Evolutionary conservation across 2,113 vertebrate genomes (phyloP).

Genomic region (Lepus timidus): DNA sequence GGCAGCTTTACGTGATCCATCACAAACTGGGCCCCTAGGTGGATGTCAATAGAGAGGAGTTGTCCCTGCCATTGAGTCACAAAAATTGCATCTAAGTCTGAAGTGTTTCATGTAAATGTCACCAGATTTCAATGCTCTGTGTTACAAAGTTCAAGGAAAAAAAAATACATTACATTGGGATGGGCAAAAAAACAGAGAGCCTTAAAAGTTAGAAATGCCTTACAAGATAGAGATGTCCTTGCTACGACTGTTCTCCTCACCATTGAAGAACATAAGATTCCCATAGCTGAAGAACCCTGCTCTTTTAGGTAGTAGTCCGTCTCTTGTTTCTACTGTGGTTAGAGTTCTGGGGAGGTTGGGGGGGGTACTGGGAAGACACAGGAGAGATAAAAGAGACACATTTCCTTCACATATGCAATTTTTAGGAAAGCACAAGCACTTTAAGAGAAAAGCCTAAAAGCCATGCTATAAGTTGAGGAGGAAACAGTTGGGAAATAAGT

Average conservation of each 20-base stretch:
- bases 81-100: neutral
- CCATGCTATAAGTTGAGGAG: neutral
- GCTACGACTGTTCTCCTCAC: neutral
- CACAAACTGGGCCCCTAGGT: too few relatives aligned
- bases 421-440: neutral
- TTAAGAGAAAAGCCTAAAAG: neutral
- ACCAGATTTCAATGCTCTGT: neutral
- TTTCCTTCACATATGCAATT: neutral
- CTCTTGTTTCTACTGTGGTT: neutral
- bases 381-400: neutral
- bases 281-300: neutral
- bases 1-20: too few relatives aligned
- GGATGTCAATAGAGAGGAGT: neutral
- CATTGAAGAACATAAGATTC: neutral
- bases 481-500: neutral
- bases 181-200: neutral
- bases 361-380: neutral
- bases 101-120: neutral
- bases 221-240: neutral
- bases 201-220: neutral
- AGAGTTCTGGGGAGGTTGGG: neutral
- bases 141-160: slow-evolving; percentile 26
- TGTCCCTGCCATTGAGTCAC: neutral
- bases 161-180: neutral
- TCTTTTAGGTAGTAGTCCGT: neutral